Conservation (phyloP, 2,888 invertebrate species). For the Drosophila anceps region DNA sequence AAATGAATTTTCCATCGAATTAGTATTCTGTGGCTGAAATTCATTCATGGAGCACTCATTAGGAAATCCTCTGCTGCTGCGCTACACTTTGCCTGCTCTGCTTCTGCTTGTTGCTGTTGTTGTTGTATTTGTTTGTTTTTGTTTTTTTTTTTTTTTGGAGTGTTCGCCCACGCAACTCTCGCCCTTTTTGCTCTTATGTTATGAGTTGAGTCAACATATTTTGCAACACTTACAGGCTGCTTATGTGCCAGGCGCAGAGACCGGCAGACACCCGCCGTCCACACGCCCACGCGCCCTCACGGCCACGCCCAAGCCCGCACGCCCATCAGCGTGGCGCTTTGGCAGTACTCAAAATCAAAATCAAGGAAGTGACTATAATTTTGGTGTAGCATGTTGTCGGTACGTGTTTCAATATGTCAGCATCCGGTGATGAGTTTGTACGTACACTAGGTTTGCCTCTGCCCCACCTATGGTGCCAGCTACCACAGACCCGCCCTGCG, state of each 20-base stretch:
- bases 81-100: conserved; percentile 26
- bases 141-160: conserved; percentile 25
- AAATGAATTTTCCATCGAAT: conserved; percentile 85
- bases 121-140: conserved; percentile 7
- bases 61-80: conserved; percentile 77
- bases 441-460: conserved; percentile 61
- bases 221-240: conserved; percentile 81
- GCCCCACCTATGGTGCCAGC: conserved; percentile 22
- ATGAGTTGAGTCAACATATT: conserved; percentile 84
- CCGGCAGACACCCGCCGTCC: conserved; percentile 10
- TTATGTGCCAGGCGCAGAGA: conserved; percentile 49
- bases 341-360: conserved; percentile 82
- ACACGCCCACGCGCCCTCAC: background rate
- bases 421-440: conserved; percentile 80
- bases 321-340: conserved; percentile 16
- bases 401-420: conserved; percentile 84
- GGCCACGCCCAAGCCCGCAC: background rate
- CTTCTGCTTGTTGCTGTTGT: conserved; percentile 22
- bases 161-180: conserved; percentile 42
- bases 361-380: conserved; percentile 84
- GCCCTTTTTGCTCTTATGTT: conserved; percentile 58
- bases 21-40: conserved; percentile 84
- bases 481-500: conserved; percentile 12
- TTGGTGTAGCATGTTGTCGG: conserved; percentile 83
- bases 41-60: conserved; percentile 85